Percentiles rank a stretch among this genome's conserved stretches.
Conservation (phyloP, 2,797 vertebrate genomes). For the Sparus aurata region DNA sequence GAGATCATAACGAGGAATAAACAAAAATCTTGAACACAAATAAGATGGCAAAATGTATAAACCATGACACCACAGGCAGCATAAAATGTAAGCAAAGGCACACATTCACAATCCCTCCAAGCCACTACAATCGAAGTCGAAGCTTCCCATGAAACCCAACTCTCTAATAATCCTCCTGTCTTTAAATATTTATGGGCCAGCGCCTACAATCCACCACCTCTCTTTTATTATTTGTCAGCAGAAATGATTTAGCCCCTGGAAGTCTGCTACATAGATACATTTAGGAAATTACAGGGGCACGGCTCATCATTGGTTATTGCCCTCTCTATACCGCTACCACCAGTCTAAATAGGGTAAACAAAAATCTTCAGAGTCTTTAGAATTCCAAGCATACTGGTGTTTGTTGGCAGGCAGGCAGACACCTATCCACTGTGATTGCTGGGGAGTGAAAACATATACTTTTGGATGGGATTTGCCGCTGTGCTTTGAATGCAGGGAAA, state of each 20-base stretch:
- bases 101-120: constrained; percentile 51
- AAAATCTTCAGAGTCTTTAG: constrained; percentile 55
- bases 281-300: constrained; percentile 51
- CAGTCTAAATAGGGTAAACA: constrained; percentile 59
- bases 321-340: constrained; percentile 12
- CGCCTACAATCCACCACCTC: constrained; percentile 50
- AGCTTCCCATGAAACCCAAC: constrained; percentile 58
- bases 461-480: constrained; percentile 30
- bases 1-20: constrained; percentile 23
- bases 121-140: constrained; percentile 57
- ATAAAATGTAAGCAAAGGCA: constrained; percentile 17
- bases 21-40: constrained; percentile 42
- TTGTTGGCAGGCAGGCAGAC: constrained; percentile 24
- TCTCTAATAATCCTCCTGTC: constrained; percentile 70
- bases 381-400: constrained; percentile 35
- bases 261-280: constrained; percentile 53
- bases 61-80: neutral
- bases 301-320: constrained; percentile 49
- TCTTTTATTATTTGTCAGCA: constrained; percentile 77
- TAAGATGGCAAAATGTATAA: constrained; percentile 29
- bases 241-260: constrained; percentile 66
- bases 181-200: constrained; percentile 79
- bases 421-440: constrained; percentile 48
- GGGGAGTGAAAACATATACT: constrained; percentile 27
- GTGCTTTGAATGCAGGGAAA: constrained; percentile 43